phyloP scores from a whole-genome alignment of 2,797 vertebrate species.

The Enteromius trimaculatus region DNA sequence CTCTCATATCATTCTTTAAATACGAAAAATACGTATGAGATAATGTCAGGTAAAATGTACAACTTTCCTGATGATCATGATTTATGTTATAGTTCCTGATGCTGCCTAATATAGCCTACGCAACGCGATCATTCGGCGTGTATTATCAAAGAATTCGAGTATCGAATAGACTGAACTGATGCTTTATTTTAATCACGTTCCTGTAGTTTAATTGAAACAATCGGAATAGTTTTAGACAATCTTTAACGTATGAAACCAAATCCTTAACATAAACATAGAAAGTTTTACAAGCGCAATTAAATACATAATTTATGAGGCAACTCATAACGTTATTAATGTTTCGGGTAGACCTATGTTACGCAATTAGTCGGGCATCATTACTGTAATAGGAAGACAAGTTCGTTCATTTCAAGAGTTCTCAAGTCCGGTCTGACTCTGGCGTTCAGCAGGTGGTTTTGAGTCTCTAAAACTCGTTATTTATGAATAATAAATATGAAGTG shows the following conservation, averaged over 20 bases:
- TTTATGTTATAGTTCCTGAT: neutral
- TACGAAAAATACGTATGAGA: neutral
- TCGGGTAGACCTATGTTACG: neutral
- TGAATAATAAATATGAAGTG: constrained; percentile 82
- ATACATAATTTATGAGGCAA: neutral
- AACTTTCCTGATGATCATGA: neutral
- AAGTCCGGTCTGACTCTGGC: constrained; percentile 19
- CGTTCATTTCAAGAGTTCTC: constrained; percentile 26
- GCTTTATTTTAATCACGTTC: neutral
- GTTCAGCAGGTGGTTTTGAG: constrained; percentile 73
- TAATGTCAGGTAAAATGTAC: neutral
- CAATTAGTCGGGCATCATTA: neutral
- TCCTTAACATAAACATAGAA: neutral
- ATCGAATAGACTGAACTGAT: neutral
- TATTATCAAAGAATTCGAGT: neutral
- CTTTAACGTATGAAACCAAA: neutral
- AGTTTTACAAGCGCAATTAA: neutral
- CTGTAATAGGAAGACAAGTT: neutral
- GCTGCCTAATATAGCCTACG: neutral
- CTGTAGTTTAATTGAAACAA: neutral
- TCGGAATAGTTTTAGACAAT: neutral
- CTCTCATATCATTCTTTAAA: neutral
- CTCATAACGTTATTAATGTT: neutral
- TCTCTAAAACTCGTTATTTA: constrained; percentile 74
- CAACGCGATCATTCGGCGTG: neutral